Conservation (phyloP, 2,888 invertebrate genomes). For the Lomographa bimaculata region DNA sequence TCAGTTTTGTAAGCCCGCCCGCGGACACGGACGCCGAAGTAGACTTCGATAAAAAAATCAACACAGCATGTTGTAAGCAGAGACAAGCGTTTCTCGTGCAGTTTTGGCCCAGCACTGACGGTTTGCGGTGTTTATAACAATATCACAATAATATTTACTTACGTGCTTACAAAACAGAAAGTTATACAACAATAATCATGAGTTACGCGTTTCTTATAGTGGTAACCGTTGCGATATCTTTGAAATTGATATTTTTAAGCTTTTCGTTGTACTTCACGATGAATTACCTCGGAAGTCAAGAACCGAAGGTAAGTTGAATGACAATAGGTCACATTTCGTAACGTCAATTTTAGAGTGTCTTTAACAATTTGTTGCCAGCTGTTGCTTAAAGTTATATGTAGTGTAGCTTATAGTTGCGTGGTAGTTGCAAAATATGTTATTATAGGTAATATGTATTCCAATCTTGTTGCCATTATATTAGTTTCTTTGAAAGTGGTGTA, state of each 20-base stretch:
- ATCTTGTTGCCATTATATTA: no score
- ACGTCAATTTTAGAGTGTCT: slow-evolving; percentile 14
- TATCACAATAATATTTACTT: slow-evolving; percentile 11
- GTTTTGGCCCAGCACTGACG: slow-evolving; percentile 51
- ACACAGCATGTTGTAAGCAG: slow-evolving; percentile 51
- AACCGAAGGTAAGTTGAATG: slow-evolving; percentile 47
- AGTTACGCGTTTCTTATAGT: slow-evolving; percentile 69
- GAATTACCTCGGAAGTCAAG: slow-evolving; percentile 43
- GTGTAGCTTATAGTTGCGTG: no score
- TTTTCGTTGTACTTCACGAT: slow-evolving; percentile 70
- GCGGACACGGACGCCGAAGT: slow-evolving; percentile 42
- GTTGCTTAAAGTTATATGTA: no score
- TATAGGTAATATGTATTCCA: no score
- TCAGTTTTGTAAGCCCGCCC: slow-evolving; percentile 36
- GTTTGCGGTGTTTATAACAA: slow-evolving; percentile 35
- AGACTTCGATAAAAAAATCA: slow-evolving; percentile 62
- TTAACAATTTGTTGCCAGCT: no score
- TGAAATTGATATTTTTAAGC: slow-evolving; percentile 69
- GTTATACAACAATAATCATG: slow-evolving; percentile 39
- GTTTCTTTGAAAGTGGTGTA: no score
- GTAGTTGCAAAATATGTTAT: no score
- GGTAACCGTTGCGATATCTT: slow-evolving; percentile 66
- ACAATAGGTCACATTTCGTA: slow-evolving; percentile 21
- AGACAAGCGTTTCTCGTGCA: slow-evolving; percentile 48
- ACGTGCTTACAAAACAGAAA: slow-evolving; percentile 7